A percentile compares a stretch with the other conserved stretches of the same genome.
phyloP scores from a whole-genome alignment of 2,797 vertebrate genomes.

The Gymnoscopelus braueri region DNA sequence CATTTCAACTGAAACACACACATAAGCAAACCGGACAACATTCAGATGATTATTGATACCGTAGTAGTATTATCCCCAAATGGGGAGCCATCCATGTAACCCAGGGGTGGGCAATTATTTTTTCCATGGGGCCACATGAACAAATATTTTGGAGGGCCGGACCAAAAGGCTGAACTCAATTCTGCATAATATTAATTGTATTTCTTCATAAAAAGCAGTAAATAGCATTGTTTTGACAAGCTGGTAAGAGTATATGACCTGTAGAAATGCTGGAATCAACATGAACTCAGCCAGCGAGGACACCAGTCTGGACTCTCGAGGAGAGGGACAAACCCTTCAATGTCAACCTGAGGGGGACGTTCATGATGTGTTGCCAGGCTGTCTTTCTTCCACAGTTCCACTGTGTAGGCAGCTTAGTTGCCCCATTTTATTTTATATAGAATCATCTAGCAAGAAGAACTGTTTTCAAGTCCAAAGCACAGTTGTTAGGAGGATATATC shows the following conservation, averaged over 20 bases:
- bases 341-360: slow-evolving; percentile 84
- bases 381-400: slow-evolving; percentile 31
- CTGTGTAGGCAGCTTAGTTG: background rate
- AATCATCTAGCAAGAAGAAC: background rate
- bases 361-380: slow-evolving; percentile 87
- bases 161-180: too few species aligned
- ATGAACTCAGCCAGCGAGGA: slow-evolving; percentile 85
- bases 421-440: background rate
- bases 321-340: slow-evolving; percentile 86
- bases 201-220: too few species aligned
- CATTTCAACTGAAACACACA: slow-evolving; percentile 79
- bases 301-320: slow-evolving; percentile 80
- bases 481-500: slow-evolving; percentile 24
- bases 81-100: slow-evolving; percentile 82
- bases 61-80: slow-evolving; percentile 66
- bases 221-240: too few species aligned
- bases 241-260: too few species aligned
- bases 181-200: too few species aligned
- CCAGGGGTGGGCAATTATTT: too few species aligned
- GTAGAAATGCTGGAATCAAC: slow-evolving; percentile 86
- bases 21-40: slow-evolving; percentile 82
- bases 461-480: slow-evolving; percentile 27
- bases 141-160: too few species aligned
- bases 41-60: slow-evolving; percentile 76
- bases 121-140: too few species aligned